Conservation (phyloP, 1,140 invertebrate species). For the Cyclina sinensis region DNA sequence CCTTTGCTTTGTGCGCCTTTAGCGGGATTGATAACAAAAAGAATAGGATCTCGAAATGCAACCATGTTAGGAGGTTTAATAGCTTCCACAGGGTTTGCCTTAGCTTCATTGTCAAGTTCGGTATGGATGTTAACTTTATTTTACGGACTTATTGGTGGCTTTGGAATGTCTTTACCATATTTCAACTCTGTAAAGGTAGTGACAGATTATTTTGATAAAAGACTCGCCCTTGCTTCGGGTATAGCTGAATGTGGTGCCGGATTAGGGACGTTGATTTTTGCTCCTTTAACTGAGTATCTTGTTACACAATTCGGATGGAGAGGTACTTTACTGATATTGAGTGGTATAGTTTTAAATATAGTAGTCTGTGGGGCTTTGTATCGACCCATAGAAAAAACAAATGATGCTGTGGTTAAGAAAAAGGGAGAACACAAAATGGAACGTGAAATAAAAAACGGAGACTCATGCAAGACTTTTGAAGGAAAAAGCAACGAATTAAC, state of each 20-base stretch:
- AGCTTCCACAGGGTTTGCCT: background rate
- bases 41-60: too few species aligned
- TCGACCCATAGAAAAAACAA: constrained; percentile 90
- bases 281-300: constrained; percentile 89
- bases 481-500: too few species aligned
- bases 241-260: constrained; percentile 98
- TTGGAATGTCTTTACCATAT: constrained; percentile 98
- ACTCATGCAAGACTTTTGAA: too few species aligned
- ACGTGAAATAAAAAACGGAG: too few species aligned
- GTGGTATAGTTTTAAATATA: constrained; percentile 93
- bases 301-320: constrained; percentile 91
- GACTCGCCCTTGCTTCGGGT: constrained; percentile 98
- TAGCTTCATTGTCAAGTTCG: constrained; percentile 1
- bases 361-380: constrained; percentile 93
- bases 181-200: constrained; percentile 99
- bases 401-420: too few species aligned
- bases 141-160: too few species aligned
- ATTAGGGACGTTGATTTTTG: constrained; percentile 93
- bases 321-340: constrained; percentile 91
- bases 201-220: constrained; percentile 99
- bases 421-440: too few species aligned
- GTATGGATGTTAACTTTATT: too few species aligned
- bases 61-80: too few species aligned
- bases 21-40: constrained; percentile 94
- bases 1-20: constrained; percentile 93